Conservation (phyloP, 2,113 vertebrate genomes). For the chimpanzee (Pan troglodytes) region NHGRI_mPanTro3-v2.1_pri NC_072408.2:71721001-71721500, state of each 20-base stretch:
- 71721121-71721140: conserved; percentile 61
- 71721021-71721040: conserved; percentile 73
- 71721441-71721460: neutral
- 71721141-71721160: conserved; percentile 28
- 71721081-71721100: conserved; percentile 71
- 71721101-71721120: conserved; percentile 71
- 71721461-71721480: neutral
- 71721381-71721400: fast-evolving
- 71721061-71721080: conserved; percentile 71
- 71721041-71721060: conserved; percentile 75
- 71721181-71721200: neutral
- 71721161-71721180: neutral
- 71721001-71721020: conserved; percentile 78
- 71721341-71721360: neutral
- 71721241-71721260: neutral
- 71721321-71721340: neutral
- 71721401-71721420: neutral
- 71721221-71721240: neutral
- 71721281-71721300: neutral
- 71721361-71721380: fast-evolving
- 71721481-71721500: neutral
- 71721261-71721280: neutral
- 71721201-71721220: neutral
- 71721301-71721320: neutral
- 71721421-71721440: fast-evolving